phyloP scores from a whole-genome alignment of 2,797 vertebrate genomes.

The Liparis tanakae region DNA sequence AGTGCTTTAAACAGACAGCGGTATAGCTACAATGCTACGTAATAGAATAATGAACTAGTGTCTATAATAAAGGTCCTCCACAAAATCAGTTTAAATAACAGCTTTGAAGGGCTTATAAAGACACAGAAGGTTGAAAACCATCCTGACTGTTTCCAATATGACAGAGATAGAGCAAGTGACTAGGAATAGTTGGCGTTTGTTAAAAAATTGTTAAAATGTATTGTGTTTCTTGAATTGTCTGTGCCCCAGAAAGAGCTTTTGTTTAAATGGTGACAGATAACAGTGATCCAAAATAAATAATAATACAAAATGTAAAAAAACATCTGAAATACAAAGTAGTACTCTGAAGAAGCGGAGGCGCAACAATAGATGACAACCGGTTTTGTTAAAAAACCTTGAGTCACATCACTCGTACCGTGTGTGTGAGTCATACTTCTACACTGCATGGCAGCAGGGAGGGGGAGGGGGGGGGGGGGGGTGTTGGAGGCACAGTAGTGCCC shows the following conservation, averaged over 20 bases:
- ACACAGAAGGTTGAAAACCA: neutral
- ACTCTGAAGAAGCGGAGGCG: slow-evolving; percentile 16
- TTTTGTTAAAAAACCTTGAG: slow-evolving; percentile 40
- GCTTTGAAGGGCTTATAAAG: neutral
- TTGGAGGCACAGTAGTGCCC: slow-evolving; percentile 28
- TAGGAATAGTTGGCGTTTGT: too few species aligned
- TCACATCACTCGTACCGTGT: slow-evolving; percentile 29
- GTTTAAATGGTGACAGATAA: neutral
- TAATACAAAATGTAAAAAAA: too few species aligned
- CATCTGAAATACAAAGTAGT: slow-evolving; percentile 17
- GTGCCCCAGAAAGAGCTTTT: neutral
- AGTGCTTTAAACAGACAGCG: neutral
- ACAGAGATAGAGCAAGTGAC: neutral
- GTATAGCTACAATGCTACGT: neutral
- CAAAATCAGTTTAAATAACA: neutral
- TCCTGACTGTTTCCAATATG: neutral
- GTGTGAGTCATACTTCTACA: slow-evolving; percentile 44
- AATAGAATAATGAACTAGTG: neutral
- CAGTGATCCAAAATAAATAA: neutral
- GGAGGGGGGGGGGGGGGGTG: slow-evolving; percentile 28
- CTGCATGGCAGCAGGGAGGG: slow-evolving; percentile 12
- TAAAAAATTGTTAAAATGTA: too few species aligned
- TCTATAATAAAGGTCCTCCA: neutral
- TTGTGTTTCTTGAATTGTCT: slow-evolving; percentile 4
- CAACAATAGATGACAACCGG: slow-evolving; percentile 34